These are phyloP conservation scores for Lordiphosa andalusiaca DNA, from an alignment of 2,888 invertebrate genomes.

Conservation along the genomic window DNA sequence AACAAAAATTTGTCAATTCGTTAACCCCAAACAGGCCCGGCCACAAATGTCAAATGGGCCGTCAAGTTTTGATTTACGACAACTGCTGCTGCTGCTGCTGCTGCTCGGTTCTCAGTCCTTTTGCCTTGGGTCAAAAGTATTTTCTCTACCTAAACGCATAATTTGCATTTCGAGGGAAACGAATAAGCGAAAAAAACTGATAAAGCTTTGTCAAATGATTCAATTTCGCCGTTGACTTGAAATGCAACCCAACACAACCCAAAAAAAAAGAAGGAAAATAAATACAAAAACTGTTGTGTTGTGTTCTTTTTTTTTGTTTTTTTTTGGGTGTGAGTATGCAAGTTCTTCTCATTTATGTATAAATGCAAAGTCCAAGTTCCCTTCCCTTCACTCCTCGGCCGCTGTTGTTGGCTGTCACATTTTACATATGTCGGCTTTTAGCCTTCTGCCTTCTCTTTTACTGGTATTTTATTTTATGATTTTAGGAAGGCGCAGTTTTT, in stretches of 20 bases:
- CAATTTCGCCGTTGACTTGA: slow-evolving; percentile 65
- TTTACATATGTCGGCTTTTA: slow-evolving; percentile 63
- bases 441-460: slow-evolving; percentile 23
- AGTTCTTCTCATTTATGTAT: slow-evolving; percentile 10
- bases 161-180: slow-evolving; percentile 57
- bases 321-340: slow-evolving; percentile 23
- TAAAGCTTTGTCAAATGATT: slow-evolving; percentile 71
- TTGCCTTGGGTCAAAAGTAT: slow-evolving; percentile 31
- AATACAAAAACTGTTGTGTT: slow-evolving; percentile 25
- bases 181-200: slow-evolving; percentile 33
- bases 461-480: slow-evolving; percentile 45
- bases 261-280: slow-evolving; percentile 16
- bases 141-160: slow-evolving; percentile 61
- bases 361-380: slow-evolving; percentile 32
- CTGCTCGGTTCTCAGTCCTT: slow-evolving; percentile 4
- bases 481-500: slow-evolving; percentile 33
- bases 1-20: too few relatives aligned
- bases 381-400: background rate
- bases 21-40: background rate
- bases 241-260: slow-evolving; percentile 50
- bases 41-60: too few relatives aligned
- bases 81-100: slow-evolving; percentile 15
- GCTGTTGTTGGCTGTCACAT: slow-evolving; percentile 43
- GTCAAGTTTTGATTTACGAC: slow-evolving; percentile 9
- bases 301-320: slow-evolving; percentile 34